Conservation (phyloP, 2,888 invertebrate genomes). For the Leptinotarsa juncta region DNA sequence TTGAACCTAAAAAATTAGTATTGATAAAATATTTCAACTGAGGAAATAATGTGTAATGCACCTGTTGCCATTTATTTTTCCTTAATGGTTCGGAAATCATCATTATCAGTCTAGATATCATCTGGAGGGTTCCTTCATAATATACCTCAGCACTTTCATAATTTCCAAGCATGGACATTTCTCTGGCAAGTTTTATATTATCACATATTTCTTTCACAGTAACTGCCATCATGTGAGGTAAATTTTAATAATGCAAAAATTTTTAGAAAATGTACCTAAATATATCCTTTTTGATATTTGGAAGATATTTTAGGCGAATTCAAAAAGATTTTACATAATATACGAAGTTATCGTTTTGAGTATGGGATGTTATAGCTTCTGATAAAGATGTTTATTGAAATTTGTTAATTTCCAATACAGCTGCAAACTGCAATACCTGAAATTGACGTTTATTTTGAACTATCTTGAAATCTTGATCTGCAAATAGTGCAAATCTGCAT, state of each 20-base stretch:
- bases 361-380: background rate
- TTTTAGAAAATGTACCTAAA: background rate
- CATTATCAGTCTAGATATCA: constrained; percentile 86
- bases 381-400: too few relatives aligned
- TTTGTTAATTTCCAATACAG: too few relatives aligned
- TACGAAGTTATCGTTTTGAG: too few relatives aligned
- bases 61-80: constrained; percentile 91
- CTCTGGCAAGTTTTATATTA: constrained; percentile 93
- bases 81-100: constrained; percentile 84
- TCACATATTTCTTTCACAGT: constrained; percentile 92
- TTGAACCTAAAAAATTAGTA: constrained; percentile 74
- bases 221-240: constrained; percentile 79
- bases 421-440: background rate
- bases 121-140: constrained; percentile 92
- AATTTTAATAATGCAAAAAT: background rate
- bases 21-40: background rate
- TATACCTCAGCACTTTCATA: constrained; percentile 95
- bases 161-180: constrained; percentile 94
- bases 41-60: constrained; percentile 62
- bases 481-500: too few relatives aligned
- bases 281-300: background rate
- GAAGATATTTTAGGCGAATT: background rate
- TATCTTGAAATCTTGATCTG: too few relatives aligned
- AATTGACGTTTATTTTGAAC: background rate
- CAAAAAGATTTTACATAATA: background rate